Evolutionary conservation across 2,797 vertebrate genomes (phyloP).

Genomic region (Chromis chromis): DNA sequence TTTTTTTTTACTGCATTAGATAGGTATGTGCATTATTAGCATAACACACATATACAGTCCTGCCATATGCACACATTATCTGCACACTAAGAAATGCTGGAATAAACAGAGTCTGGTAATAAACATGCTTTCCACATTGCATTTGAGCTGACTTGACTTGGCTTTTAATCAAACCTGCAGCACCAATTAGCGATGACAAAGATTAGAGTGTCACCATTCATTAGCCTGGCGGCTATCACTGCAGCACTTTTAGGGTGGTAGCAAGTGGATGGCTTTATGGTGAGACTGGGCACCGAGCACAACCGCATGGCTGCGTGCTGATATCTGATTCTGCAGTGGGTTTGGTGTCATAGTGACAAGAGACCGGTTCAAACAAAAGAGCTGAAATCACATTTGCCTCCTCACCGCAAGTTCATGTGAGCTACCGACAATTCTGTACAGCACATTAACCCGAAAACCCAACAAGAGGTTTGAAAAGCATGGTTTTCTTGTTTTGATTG

Average conservation of each 20-base stretch:
- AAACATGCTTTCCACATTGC: slow-evolving; percentile 62
- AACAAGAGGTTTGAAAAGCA: too few species aligned
- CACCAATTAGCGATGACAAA: slow-evolving; percentile 78
- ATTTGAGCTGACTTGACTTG: slow-evolving; percentile 55
- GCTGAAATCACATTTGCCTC: neutral
- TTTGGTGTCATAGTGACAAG: neutral
- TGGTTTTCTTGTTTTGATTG: too few species aligned
- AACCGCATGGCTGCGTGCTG: slow-evolving; percentile 15
- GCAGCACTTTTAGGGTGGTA: slow-evolving; percentile 47
- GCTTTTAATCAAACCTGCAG: slow-evolving; percentile 80
- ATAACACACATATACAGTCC: slow-evolving; percentile 6
- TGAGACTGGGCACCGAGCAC: slow-evolving; percentile 14
- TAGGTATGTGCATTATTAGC: slow-evolving; percentile 31
- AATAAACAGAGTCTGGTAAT: slow-evolving; percentile 33
- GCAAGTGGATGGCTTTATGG: slow-evolving; percentile 28
- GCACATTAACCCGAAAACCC: too few species aligned
- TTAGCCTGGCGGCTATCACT: slow-evolving; percentile 73
- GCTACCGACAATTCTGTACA: too few species aligned
- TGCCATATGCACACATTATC: slow-evolving; percentile 35
- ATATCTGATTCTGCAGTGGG: slow-evolving; percentile 46
- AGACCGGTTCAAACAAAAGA: too few species aligned
- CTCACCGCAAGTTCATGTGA: too few species aligned
- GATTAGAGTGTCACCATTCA: slow-evolving; percentile 80
- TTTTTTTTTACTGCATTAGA: slow-evolving; percentile 11
- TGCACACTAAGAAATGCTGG: slow-evolving; percentile 39